These are phyloP conservation scores for Leucoptera coffeella DNA, from an alignment of 2,888 invertebrate species.

Conservation along the genomic window DNA sequence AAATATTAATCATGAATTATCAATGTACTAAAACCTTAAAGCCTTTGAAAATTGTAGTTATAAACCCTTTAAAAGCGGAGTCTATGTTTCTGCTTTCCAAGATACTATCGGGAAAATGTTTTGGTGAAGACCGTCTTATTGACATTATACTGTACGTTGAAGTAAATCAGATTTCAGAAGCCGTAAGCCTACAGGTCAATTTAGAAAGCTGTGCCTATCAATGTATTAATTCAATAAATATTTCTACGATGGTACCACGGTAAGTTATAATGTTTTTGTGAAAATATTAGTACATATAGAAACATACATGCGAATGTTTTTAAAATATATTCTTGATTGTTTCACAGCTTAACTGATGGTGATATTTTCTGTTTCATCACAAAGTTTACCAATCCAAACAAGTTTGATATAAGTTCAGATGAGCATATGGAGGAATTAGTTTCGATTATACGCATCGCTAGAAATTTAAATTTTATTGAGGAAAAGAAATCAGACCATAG, in stretches of 20 bases:
- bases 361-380: slow-evolving; percentile 31
- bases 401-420: slow-evolving; percentile 13
- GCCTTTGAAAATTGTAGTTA: slow-evolving; percentile 22
- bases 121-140: slow-evolving; percentile 20
- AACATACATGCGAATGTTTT: too few relatives aligned
- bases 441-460: slow-evolving; percentile 25
- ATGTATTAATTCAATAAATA: slow-evolving; percentile 17
- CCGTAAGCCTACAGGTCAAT: slow-evolving; percentile 17
- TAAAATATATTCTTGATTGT: too few relatives aligned
- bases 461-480: slow-evolving; percentile 7
- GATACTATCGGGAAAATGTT: slow-evolving; percentile 24
- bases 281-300: too few relatives aligned
- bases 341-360: slow-evolving; percentile 23
- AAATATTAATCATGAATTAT: slow-evolving; percentile 28
- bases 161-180: slow-evolving; percentile 17
- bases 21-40: slow-evolving; percentile 11
- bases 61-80: slow-evolving; percentile 21
- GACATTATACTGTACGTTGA: slow-evolving; percentile 25
- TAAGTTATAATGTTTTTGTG: too few relatives aligned
- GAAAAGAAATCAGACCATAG: slow-evolving; percentile 4
- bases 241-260: slow-evolving; percentile 28
- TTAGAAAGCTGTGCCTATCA: slow-evolving; percentile 20
- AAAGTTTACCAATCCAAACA: slow-evolving; percentile 25
- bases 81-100: slow-evolving; percentile 19
- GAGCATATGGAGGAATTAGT: slow-evolving; percentile 23